Evolutionary conservation across 2,797 vertebrate genomes (phyloP).

Genomic region (Selene dorsalis): DNA sequence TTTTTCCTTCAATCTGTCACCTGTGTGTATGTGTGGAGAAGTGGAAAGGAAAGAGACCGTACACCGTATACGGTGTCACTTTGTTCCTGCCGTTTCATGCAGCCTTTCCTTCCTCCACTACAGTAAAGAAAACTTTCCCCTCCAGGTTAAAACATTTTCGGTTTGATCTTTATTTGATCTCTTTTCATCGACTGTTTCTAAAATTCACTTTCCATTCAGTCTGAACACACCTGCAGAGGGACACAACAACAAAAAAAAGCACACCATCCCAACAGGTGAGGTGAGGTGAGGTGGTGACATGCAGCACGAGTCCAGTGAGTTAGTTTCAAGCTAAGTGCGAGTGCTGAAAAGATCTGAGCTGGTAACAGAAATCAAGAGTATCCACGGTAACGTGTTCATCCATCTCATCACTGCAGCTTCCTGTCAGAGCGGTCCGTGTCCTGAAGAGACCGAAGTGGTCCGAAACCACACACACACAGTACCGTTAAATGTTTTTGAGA

Average conservation of each 20-base stretch:
- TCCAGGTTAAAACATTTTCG: neutral
- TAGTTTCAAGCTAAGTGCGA: slow-evolving; percentile 60
- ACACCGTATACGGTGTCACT: no score
- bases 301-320: slow-evolving; percentile 25
- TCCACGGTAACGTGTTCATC: neutral
- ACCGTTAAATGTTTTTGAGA: slow-evolving; percentile 10
- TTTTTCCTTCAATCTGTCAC: neutral
- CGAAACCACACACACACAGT: neutral
- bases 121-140: no score
- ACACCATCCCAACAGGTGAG: neutral
- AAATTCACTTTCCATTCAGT: neutral
- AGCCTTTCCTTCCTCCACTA: no score
- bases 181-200: neutral
- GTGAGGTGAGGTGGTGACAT: neutral
- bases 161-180: neutral
- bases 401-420: neutral
- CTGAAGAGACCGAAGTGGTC: neutral
- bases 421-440: neutral
- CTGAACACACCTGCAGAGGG: slow-evolving; percentile 11
- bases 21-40: no score
- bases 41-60: no score
- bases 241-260: neutral
- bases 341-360: slow-evolving; percentile 34
- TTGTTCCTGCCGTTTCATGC: no score
- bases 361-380: neutral